Evolutionary conservation across 2,888 invertebrate species (phyloP).

Genomic region (Ormyrus labotus): DNA sequence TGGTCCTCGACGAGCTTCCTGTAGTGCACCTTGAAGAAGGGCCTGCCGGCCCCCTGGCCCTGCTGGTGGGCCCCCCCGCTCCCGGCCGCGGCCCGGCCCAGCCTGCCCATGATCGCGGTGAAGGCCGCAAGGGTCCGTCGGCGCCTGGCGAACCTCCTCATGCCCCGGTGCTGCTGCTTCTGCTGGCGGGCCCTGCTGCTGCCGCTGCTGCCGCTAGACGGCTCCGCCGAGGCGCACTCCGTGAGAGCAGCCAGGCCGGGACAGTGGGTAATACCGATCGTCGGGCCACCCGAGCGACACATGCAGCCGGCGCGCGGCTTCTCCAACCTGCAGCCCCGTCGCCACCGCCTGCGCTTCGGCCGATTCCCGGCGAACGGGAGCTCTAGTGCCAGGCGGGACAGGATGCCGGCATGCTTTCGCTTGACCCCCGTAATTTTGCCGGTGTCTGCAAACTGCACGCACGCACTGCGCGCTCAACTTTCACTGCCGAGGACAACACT

Average conservation of each 20-base stretch:
- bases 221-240: constrained; percentile 41
- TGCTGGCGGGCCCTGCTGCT: constrained; percentile 25
- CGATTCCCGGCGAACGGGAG: no score
- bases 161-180: constrained; percentile 66
- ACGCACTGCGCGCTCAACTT: no score
- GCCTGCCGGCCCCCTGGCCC: constrained; percentile 68
- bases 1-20: constrained; percentile 79
- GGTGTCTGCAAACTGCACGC: no score
- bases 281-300: constrained; percentile 40
- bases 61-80: not conserved
- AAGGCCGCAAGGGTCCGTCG: constrained; percentile 73
- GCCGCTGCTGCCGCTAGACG: not conserved
- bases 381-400: no score
- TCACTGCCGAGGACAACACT: not conserved
- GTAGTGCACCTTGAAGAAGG: constrained; percentile 79
- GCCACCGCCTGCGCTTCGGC: not conserved
- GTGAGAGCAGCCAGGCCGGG: constrained; percentile 49
- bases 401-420: no score
- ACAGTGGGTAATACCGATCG: constrained; percentile 30
- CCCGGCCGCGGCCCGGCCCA: constrained; percentile 73
- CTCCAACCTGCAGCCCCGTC: not conserved
- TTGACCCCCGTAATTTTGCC: no score
- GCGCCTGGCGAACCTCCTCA: constrained; percentile 74
- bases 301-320: constrained; percentile 37
- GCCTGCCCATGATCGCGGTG: constrained; percentile 78